Conservation (phyloP, 2,797 vertebrate genomes). For the Okamejei kenojei region DNA sequence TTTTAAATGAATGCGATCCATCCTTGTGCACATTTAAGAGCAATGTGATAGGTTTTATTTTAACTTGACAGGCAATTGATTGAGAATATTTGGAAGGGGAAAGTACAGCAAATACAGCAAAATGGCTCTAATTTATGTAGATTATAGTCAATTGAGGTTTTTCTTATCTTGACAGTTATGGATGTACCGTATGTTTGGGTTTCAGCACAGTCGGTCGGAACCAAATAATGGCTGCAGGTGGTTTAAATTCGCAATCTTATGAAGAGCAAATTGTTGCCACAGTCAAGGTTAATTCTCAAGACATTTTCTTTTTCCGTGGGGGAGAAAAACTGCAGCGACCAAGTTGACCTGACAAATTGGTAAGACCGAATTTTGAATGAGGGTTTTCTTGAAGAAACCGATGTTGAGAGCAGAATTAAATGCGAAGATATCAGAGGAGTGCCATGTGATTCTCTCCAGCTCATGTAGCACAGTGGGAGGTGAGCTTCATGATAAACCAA, state of each 20-base stretch:
- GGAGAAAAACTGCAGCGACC: background rate
- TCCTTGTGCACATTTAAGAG: background rate
- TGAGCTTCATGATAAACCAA: background rate
- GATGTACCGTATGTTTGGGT: constrained; percentile 28
- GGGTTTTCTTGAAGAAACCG: background rate
- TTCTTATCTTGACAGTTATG: constrained; percentile 35
- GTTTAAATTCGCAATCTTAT: constrained; percentile 4
- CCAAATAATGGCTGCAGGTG: constrained; percentile 24
- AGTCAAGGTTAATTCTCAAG: constrained; percentile 11
- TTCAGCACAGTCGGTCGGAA: background rate
- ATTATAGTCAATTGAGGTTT: background rate
- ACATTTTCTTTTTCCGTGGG: too few species aligned
- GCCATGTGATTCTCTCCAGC: background rate
- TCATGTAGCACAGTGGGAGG: background rate
- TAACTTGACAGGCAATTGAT: background rate
- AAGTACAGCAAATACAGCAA: background rate
- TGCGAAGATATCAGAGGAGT: background rate
- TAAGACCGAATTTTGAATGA: background rate
- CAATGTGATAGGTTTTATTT: constrained; percentile 22
- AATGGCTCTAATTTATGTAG: constrained; percentile 7
- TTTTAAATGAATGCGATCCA: background rate
- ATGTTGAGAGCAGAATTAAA: background rate
- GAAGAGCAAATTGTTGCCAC: constrained; percentile 8
- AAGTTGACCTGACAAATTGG: constrained; percentile 2
- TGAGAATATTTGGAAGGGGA: background rate